Evolutionary conservation across 2,113 vertebrate species (phyloP).

Genomic region (Neogale vison): DNA sequence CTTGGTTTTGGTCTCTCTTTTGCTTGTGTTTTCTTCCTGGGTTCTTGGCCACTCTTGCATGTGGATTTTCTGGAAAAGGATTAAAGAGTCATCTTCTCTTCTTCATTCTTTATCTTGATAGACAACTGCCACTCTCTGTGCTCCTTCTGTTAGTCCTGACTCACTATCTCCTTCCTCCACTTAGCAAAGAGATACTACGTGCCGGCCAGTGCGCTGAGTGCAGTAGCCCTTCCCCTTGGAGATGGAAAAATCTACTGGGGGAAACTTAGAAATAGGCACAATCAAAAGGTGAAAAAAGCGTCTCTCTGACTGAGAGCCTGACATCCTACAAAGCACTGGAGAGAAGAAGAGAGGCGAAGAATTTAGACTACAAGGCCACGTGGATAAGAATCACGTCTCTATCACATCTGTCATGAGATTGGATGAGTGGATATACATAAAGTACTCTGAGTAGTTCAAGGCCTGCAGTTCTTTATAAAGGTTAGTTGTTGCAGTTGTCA

Average conservation of each 20-base stretch:
- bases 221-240: background rate
- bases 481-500: background rate
- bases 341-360: background rate
- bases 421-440: background rate
- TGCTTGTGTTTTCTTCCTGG: background rate
- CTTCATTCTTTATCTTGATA: background rate
- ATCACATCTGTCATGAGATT: background rate
- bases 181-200: background rate
- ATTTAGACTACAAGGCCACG: background rate
- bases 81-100: background rate
- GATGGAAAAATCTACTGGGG: background rate
- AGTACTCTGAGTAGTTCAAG: background rate
- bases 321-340: background rate
- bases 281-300: background rate
- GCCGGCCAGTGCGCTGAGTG: background rate
- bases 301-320: background rate
- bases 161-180: background rate
- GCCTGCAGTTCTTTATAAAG: background rate
- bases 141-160: background rate
- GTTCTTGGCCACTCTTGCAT: slow-evolving; percentile 22
- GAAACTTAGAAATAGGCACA: background rate
- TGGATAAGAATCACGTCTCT: background rate
- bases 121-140: background rate
- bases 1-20: slow-evolving; percentile 30
- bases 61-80: slow-evolving; percentile 27